A percentile compares a stretch with the other conserved stretches of the same genome.
These are phyloP conservation scores for Trematocara macrostoma DNA, from an alignment of 2,113 vertebrate genomes.

Conservation along the genomic window DNA sequence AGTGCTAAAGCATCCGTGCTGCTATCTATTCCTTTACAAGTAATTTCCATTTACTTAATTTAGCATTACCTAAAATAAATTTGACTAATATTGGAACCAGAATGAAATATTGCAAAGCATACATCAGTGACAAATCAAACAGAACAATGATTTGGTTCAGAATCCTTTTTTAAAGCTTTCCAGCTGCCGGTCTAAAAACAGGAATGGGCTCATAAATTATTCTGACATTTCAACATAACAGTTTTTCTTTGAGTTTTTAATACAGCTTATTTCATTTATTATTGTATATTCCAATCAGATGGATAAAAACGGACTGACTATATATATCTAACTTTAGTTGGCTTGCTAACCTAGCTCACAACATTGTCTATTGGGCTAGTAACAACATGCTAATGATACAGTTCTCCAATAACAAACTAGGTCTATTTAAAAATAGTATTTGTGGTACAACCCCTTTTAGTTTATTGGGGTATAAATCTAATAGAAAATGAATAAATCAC, in stretches of 20 bases:
- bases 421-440: not conserved
- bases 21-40: not conserved
- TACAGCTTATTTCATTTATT: not conserved
- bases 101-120: not conserved
- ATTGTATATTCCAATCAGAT: not conserved
- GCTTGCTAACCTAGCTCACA: not conserved
- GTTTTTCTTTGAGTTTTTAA: not conserved
- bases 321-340: not conserved
- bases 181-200: not conserved
- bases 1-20: not conserved
- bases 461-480: not conserved
- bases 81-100: not conserved
- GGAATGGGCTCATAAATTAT: not conserved
- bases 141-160: not conserved
- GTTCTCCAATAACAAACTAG: not conserved
- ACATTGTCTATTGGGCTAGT: not conserved
- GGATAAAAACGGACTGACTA: not conserved
- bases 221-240: not conserved
- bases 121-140: not conserved
- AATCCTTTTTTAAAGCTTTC: not conserved
- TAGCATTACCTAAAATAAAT: not conserved
- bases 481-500: not conserved
- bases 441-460: not conserved
- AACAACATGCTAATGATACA: not conserved
- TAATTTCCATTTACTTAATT: not conserved